Evolutionary conservation across 2,888 invertebrate genomes (phyloP), one percentile per base, ranked within the genome.

Genomic region (Lasius platythorax): DNA sequence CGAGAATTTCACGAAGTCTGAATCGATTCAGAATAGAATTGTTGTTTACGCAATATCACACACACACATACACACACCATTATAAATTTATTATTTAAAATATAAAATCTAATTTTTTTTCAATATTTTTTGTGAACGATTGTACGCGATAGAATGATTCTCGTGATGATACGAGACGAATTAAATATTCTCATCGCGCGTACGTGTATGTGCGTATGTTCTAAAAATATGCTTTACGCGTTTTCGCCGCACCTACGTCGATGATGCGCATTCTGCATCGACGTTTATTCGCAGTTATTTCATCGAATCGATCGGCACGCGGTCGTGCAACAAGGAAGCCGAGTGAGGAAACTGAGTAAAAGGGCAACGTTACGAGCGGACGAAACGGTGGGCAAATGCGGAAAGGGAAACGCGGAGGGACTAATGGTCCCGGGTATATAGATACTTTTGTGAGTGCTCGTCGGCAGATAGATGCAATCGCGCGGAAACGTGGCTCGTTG

Each of bases 401-500:
- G 78, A 68, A 68, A 78, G 56, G 63, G 78, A 28, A 64, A 64
- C 63, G 70, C 50, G 53, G 46, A 53, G 78, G 70, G 53, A 70
- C 83, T 83, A 83, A 83, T 78, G 53, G 70, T 68, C 79, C 63
- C 9, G 50, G 43, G 70, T 76, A n/a, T 70, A 79, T 28, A 33
- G 83, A 78, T 70, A 79, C 68, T 84, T 84, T 84, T 68, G 73
- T 67, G 68, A 84, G 84, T 28, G 81, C 73, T 67, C 67, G 64
- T 66, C 72, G 61, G 81, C 81, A 30, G 73, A 78, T 70, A 84
- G 84, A 84, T 84, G 85, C 83, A 85, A 85, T 85, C 85, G 85
- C 85, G 75, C 85, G 82, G 85, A 82, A 82, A 83, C 85, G 85
- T 75, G 82, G 85, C 79, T 79, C 61, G 85, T 64, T 67, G 82